phyloP scores from a whole-genome alignment of 2,797 vertebrate genomes.

The Carcharodon carcharias region DNA sequence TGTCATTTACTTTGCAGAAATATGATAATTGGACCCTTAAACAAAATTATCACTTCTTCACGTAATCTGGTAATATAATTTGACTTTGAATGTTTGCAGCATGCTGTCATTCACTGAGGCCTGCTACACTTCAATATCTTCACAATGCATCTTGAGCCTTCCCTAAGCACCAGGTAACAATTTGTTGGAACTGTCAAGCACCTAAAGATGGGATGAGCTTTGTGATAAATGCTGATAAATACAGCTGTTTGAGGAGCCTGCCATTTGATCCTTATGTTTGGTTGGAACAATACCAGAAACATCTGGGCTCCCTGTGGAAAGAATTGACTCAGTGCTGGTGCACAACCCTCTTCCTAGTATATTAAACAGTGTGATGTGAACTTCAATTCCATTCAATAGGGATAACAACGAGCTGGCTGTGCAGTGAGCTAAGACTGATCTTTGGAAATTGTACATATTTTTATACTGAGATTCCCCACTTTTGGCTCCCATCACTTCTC shows the following conservation, averaged over 20 bases:
- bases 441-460: not conserved
- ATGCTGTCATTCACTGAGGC: not conserved
- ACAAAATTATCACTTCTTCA: not conserved
- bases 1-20: not conserved
- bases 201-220: conserved; percentile 46
- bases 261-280: conserved; percentile 51
- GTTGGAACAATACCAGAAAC: conserved; percentile 57
- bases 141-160: not conserved
- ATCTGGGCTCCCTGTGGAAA: conserved; percentile 74
- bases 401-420: conserved; percentile 50
- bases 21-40: not conserved
- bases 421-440: not conserved
- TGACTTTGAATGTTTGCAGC: not conserved
- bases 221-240: conserved; percentile 54
- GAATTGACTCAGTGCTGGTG: conserved; percentile 56
- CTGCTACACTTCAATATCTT: not conserved
- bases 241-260: conserved; percentile 48
- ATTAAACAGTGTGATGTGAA: conserved; percentile 65
- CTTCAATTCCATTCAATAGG: conserved; percentile 66
- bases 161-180: conserved; percentile 37
- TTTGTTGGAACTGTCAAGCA: conserved; percentile 48
- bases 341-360: conserved; percentile 68
- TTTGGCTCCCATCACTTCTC: not conserved
- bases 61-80: not conserved
- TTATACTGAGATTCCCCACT: not conserved